Evolutionary conservation across 2,888 invertebrate species (phyloP).

Genomic region (Pomacea canaliculata): DNA sequence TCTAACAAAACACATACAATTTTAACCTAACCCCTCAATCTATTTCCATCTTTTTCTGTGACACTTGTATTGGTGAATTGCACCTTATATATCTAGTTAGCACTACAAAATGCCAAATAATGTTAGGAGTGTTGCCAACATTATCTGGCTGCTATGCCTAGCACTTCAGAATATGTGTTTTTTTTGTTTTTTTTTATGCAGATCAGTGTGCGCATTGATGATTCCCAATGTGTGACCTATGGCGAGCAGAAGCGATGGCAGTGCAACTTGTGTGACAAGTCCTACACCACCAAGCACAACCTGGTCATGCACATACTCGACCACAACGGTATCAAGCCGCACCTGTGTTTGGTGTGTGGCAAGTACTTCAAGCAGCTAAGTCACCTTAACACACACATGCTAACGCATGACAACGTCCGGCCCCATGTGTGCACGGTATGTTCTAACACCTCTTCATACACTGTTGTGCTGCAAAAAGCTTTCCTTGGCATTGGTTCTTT

Average conservation of each 20-base stretch:
- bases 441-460: neutral
- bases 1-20: too few relatives aligned
- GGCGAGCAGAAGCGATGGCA: conserved; percentile 67
- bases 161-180: too few relatives aligned
- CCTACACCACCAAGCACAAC: conserved; percentile 69
- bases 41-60: too few relatives aligned
- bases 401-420: conserved; percentile 67
- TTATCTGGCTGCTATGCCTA: too few relatives aligned
- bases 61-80: too few relatives aligned
- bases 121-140: too few relatives aligned
- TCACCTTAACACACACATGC: conserved; percentile 68
- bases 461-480: too few relatives aligned
- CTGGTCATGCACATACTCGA: conserved; percentile 67
- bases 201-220: conserved; percentile 58
- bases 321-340: conserved; percentile 67
- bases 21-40: too few relatives aligned
- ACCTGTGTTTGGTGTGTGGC: conserved; percentile 67
- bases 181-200: neutral
- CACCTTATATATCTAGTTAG: too few relatives aligned
- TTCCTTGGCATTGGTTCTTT: too few relatives aligned
- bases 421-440: conserved; percentile 62
- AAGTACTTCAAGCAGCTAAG: conserved; percentile 69
- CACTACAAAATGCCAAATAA: too few relatives aligned
- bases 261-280: conserved; percentile 66
- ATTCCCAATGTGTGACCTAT: conserved; percentile 60